phyloP scores from a whole-genome alignment of 2,888 invertebrate genomes.

The Cyrtodaria siliqua region DNA sequence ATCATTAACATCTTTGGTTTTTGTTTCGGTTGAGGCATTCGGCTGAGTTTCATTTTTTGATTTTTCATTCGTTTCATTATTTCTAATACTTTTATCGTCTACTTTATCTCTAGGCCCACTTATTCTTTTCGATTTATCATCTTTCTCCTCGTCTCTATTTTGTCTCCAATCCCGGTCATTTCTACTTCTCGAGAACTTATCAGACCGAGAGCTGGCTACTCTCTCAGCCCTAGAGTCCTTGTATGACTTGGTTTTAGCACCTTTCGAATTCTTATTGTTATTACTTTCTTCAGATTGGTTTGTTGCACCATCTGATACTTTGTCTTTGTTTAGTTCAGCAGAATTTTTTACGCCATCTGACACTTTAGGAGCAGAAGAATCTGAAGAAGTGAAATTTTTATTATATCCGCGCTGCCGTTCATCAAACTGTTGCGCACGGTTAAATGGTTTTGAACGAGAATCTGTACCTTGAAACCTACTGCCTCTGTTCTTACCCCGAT shows the following conservation, averaged over 20 bases:
- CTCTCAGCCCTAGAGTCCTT: constrained; percentile 12
- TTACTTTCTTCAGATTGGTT: neutral
- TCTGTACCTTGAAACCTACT: constrained; percentile 47
- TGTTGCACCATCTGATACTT: neutral
- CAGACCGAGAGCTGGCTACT: neutral
- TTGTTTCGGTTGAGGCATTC: neutral
- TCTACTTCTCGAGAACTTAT: constrained; percentile 1
- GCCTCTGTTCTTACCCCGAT: constrained; percentile 28
- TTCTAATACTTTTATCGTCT: neutral
- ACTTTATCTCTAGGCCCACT: neutral
- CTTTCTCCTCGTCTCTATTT: neutral
- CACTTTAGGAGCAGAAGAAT: neutral
- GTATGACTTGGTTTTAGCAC: constrained; percentile 11
- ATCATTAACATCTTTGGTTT: neutral
- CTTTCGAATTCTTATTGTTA: neutral
- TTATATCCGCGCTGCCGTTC: constrained; percentile 28
- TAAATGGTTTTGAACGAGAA: constrained; percentile 37
- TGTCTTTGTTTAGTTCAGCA: neutral
- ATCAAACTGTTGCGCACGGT: constrained; percentile 13
- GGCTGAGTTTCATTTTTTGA: neutral
- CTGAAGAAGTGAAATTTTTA: constrained; percentile 6
- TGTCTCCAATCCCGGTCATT: constrained; percentile 8
- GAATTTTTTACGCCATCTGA: neutral
- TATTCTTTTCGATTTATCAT: neutral
- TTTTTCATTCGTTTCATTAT: constrained; percentile 8